A percentile compares a stretch with the other conserved stretches of the same genome.
Conservation (phyloP, 2,888 invertebrate genomes). For the Acronicta alni region DNA sequence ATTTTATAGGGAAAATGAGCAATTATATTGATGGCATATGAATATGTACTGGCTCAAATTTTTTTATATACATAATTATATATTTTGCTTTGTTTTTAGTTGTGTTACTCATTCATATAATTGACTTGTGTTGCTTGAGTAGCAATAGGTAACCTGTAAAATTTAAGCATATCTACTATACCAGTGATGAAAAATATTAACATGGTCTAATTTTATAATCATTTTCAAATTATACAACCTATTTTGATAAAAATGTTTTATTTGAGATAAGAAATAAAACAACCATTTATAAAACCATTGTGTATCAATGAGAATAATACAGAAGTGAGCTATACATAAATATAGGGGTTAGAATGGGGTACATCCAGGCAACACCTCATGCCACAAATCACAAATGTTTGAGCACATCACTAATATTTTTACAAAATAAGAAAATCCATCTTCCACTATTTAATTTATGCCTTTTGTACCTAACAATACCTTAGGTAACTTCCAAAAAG, state of each 20-base stretch:
- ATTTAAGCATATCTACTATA: background rate
- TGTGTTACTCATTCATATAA: no score
- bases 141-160: no score
- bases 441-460: conserved; percentile 5
- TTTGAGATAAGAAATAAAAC: conserved; percentile 74
- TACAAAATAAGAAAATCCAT: conserved; percentile 14
- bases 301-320: conserved; percentile 88
- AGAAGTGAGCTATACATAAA: conserved; percentile 86
- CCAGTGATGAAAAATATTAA: no score
- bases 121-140: no score
- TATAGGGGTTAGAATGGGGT: conserved; percentile 78
- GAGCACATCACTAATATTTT: conserved; percentile 59
- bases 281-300: conserved; percentile 80
- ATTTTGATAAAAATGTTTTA: conserved; percentile 46
- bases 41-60: no score
- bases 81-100: no score
- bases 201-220: no score
- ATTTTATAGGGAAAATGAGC: no score
- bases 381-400: conserved; percentile 49
- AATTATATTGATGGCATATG: no score
- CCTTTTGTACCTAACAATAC: conserved; percentile 15
- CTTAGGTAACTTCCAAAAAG: conserved; percentile 5
- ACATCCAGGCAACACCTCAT: conserved; percentile 72
- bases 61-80: no score
- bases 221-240: conserved; percentile 38